phyloP scores from a whole-genome alignment of 2,888 invertebrate genomes.

The Andrena minutula region DNA sequence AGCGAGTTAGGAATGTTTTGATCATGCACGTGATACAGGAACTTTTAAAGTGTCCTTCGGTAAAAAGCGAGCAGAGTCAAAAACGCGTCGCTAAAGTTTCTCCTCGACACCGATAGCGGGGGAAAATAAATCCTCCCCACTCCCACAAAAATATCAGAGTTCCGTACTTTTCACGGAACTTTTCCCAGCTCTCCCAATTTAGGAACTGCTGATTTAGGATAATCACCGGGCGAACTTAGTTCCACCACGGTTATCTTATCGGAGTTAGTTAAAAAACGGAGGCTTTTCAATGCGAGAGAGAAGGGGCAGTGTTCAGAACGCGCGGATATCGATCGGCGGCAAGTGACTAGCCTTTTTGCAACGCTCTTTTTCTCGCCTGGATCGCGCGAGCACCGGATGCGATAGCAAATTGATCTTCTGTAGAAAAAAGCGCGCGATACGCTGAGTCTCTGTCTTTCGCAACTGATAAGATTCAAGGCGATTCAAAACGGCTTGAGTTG shows the following conservation, averaged over 20 bases:
- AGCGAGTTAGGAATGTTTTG: neutral
- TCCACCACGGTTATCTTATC: constrained; percentile 23
- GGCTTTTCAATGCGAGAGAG: neutral
- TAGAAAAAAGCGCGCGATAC: constrained; percentile 30
- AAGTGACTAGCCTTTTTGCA: constrained; percentile 43
- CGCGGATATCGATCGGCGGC: constrained; percentile 36
- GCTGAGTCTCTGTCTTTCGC: neutral
- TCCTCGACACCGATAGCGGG: neutral
- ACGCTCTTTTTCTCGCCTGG: constrained; percentile 16
- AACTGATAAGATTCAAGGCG: too few relatives aligned
- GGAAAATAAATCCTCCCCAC: neutral
- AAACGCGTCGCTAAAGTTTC: constrained; percentile 1
- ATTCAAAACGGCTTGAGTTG: too few relatives aligned
- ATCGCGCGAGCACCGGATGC: constrained; percentile 1
- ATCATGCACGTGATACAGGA: neutral
- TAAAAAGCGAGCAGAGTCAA: neutral
- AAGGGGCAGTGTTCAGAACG: neutral
- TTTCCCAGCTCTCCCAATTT: constrained; percentile 9
- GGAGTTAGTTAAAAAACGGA: constrained; percentile 27
- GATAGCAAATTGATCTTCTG: constrained; percentile 55
- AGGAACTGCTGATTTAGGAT: constrained; percentile 34
- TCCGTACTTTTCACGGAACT: neutral
- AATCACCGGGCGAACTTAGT: constrained; percentile 27
- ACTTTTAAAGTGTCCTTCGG: neutral
- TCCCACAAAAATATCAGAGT: constrained; percentile 7